Evolutionary conservation across 2,888 invertebrate species (phyloP).

Genomic region (Melanargia galathea): DNA sequence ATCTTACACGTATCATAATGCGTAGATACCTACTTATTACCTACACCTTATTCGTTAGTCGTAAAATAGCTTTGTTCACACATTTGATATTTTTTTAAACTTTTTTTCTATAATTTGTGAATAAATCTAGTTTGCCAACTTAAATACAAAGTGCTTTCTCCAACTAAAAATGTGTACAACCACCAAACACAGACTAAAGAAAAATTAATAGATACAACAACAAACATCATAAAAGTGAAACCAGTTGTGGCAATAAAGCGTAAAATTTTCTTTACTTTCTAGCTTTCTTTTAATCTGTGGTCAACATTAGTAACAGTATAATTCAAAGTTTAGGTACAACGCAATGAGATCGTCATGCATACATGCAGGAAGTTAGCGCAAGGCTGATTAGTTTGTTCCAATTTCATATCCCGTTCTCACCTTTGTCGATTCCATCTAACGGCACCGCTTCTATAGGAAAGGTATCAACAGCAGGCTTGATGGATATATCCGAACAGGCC

Average conservation of each 20-base stretch:
- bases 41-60: neutral
- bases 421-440: conserved; percentile 28
- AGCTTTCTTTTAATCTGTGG: neutral
- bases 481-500: conserved; percentile 89
- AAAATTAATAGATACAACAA: neutral
- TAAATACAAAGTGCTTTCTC: too few species aligned
- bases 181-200: conserved; percentile 3
- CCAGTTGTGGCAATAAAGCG: neutral
- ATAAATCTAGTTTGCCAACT: neutral
- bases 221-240: neutral
- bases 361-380: neutral
- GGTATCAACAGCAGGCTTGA: conserved; percentile 70
- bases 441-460: conserved; percentile 36
- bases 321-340: conserved; percentile 1
- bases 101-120: neutral
- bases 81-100: neutral
- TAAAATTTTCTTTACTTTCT: neutral
- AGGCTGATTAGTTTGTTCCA: conserved; percentile 3
- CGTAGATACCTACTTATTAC: neutral
- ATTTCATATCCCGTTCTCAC: conserved; percentile 21
- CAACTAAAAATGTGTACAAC: neutral
- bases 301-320: conserved; percentile 3
- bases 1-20: neutral
- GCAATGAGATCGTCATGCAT: conserved; percentile 13
- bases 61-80: conserved; percentile 1